Percentiles rank a stretch among this genome's conserved stretches.
Conservation (phyloP, 2,888 invertebrate species). For the Eristalinus aeneus region DNA sequence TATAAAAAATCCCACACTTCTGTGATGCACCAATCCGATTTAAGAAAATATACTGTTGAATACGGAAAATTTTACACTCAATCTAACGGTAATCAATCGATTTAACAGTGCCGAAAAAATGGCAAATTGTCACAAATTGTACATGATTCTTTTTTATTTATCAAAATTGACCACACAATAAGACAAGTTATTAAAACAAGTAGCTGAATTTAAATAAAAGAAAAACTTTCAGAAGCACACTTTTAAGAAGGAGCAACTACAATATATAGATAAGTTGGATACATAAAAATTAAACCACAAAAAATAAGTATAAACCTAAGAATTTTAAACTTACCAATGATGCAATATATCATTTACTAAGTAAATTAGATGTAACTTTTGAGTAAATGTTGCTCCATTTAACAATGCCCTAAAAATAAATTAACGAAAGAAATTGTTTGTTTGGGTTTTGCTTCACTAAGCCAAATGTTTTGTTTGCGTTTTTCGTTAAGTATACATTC, state of each 20-base stretch:
- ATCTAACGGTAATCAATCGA: too few species aligned
- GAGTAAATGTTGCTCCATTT: constrained; percentile 89
- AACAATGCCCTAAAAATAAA: constrained; percentile 83
- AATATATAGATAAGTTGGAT: background rate
- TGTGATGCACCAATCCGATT: too few species aligned
- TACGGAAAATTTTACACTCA: too few species aligned
- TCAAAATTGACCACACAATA: too few species aligned
- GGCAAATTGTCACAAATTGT: too few species aligned
- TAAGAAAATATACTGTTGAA: too few species aligned
- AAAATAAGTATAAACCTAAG: background rate
- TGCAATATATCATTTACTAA: constrained; percentile 99
- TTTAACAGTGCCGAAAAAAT: too few species aligned
- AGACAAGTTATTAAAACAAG: too few species aligned
- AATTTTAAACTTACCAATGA: constrained; percentile 90
- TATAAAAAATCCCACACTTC: too few species aligned
- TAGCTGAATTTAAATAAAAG: too few species aligned
- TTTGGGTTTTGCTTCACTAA: constrained; percentile 62
- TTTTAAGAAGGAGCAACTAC: background rate
- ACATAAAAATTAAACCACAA: background rate
- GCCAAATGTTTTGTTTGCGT: constrained; percentile 71
- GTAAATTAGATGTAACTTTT: constrained; percentile 98
- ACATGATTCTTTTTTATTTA: too few species aligned
- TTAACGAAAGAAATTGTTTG: constrained; percentile 79
- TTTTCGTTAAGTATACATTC: constrained; percentile 49
- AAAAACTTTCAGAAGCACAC: background rate